Base-by-base conservation (phyloP, 2,888 invertebrate genomes). In the Cerceris rybyensis region DNA sequence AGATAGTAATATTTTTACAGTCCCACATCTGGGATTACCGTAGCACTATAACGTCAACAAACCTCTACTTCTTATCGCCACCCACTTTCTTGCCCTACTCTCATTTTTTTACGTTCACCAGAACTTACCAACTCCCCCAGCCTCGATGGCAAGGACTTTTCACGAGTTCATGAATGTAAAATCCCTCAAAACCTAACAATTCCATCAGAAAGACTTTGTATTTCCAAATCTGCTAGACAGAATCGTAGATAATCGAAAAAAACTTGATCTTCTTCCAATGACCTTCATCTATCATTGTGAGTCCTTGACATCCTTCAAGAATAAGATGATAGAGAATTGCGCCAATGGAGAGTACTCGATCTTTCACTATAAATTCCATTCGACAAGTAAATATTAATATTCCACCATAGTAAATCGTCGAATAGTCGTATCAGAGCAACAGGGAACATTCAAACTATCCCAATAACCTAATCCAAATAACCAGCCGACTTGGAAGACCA, bases 381-480 rank as follows among this genome's bases (percentile, higher is more conserved):
- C 75, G 49, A 2, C 13, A 75, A 70, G 39, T 39, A 68, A 71
- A 77, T 68, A 65, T 78, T 65, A 65, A 68, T 74, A 69, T 65
- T 61, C 60, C 6, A 39, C 41, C 7, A 50, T 43, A 46, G 42
- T 79, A 61, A 72, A 78, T 79, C 72, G 41, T 68, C 54, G 72
- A n/a, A 54, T 46, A 43, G 49, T 61, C 60, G 69, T 78, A 72
- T 60, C 55, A 42, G 57, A 52, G 60, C 9, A 17, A 49, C 57
- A 11, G 13, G 16, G 60, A 52, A 57, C 43, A 74, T 74, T 59
- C 64, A 49, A 80, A 78, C 70, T 71, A 68, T 69, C 57, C 68
- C 63, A 61, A 78, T 80, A 66, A 54, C 46, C 57, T 71, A 61
- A 74, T 78, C 65, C 55, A 60, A 65, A 66, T 64, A 70, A 59